phyloP scores from a whole-genome alignment of 1,140 invertebrate species.

The Paralvinella palmiformis region DNA sequence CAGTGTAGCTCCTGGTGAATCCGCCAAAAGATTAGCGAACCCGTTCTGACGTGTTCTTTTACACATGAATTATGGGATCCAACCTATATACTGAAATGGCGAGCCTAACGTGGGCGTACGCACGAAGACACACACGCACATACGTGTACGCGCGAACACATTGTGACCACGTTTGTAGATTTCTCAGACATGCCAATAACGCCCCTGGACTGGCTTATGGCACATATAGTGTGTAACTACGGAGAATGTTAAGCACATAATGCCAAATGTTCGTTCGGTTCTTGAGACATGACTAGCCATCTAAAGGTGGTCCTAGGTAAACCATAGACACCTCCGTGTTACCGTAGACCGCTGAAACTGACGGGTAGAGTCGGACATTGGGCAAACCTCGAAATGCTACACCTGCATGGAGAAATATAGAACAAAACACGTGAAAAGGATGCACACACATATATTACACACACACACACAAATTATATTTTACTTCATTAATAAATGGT shows the following conservation, averaged over 20 bases:
- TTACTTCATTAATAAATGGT: too few relatives aligned
- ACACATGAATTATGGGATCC: too few relatives aligned
- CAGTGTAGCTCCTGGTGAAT: too few relatives aligned
- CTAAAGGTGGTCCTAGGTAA: conserved; percentile 88
- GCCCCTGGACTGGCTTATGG: background rate
- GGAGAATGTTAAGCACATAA: background rate
- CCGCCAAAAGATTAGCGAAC: too few relatives aligned
- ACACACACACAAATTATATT: too few relatives aligned
- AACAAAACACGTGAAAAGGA: background rate
- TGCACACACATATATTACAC: background rate
- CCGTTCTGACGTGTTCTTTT: too few relatives aligned
- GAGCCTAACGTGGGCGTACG: too few relatives aligned
- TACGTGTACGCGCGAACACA: too few relatives aligned
- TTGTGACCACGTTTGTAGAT: too few relatives aligned
- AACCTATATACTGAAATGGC: too few relatives aligned
- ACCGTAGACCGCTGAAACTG: conserved; percentile 95
- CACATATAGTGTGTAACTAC: background rate
- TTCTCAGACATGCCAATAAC: background rate
- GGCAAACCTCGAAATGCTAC: conserved; percentile 94
- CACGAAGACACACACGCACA: too few relatives aligned
- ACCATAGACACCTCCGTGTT: conserved; percentile 99
- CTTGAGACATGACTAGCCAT: conserved; percentile 59
- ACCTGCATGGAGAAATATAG: conserved; percentile 47
- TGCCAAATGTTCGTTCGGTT: background rate
- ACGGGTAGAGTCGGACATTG: conserved; percentile 87